Evolutionary conservation across 2,888 invertebrate genomes (phyloP), one percentile per base, ranked within the genome.

Genomic region (Gastracanthus pulcherrimus): DNA sequence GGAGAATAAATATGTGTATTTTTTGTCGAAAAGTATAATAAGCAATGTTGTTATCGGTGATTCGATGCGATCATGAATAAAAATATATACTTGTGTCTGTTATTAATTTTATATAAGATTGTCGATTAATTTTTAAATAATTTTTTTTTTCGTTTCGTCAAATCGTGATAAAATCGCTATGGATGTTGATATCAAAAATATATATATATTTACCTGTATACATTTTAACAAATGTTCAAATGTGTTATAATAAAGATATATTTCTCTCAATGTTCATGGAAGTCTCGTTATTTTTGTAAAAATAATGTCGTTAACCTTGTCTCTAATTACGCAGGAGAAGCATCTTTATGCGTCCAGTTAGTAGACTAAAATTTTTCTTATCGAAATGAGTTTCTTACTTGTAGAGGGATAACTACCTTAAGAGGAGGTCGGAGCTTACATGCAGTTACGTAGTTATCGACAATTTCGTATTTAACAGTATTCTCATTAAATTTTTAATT

Each of bases 241-340:
- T 70, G 62, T 75, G 71, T 76, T 76, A 69, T 71, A 71, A 76
- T 82, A 82, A 78, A 82, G 36, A 81, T 74, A 51, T 31, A 16
- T 60, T 62, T 77, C 31, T 70, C 34, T 74, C 34, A 36, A 62
- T 80, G 60, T 74, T 71, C 67, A 41, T 31, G 3, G 9, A 36
- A 5, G 0, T 48, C 34, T 29, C n/a, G n/a, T 48, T 38, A 16
- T 11, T 26, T 34, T n/a, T 26, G 11, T 4, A 11, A 36, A 26
- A 1, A n/a, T 5, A 51, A 51, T n/a, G 0, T 1, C 48, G 2
- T 5, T n/a, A n/a, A 4, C 48, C 48, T 1, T 19, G 13, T n/a
- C 48, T 51, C 19, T 2, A 51, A 23, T 38, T 38, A 38, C 9
- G 38, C 9, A 38, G 38, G 38, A 4, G 6, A 38, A 38, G 38